These are phyloP conservation scores for Pelosia muscerda DNA, from an alignment of 2,888 invertebrate genomes.

Conservation along the genomic window DNA sequence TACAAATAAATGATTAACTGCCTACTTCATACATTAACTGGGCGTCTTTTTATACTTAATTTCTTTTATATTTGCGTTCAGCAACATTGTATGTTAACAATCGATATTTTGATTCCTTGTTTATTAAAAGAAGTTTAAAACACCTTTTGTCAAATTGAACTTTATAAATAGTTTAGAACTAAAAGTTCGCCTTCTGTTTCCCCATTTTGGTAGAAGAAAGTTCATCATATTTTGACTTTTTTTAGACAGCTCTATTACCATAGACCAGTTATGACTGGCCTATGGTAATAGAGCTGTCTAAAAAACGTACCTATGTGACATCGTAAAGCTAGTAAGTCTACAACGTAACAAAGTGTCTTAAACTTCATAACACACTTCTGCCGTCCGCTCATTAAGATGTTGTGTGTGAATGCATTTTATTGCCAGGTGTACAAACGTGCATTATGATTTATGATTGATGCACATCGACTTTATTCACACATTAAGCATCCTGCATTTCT, in stretches of 20 bases:
- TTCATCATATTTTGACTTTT: background rate
- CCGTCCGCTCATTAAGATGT: background rate
- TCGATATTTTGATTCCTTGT: background rate
- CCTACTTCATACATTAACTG: background rate
- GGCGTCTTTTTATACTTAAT: background rate
- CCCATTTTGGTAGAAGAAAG: background rate
- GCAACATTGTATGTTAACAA: background rate
- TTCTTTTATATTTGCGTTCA: background rate
- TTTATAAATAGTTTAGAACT: background rate
- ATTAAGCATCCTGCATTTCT: slow-evolving; percentile 50
- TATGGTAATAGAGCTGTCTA: too few relatives aligned
- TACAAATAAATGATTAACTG: background rate
- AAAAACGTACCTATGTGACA: background rate
- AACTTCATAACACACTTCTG: background rate
- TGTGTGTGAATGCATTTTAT: slow-evolving; percentile 29
- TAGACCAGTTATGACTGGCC: background rate
- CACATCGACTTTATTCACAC: slow-evolving; percentile 31
- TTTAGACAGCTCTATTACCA: background rate
- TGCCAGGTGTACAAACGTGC: slow-evolving; percentile 29
- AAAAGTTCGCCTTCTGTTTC: background rate
- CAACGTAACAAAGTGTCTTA: background rate
- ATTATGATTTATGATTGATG: slow-evolving; percentile 28
- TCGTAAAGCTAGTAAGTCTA: background rate
- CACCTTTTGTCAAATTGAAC: background rate
- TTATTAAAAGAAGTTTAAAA: background rate